Base-by-base conservation (phyloP, 2,797 vertebrate genomes). In the Neostethus bicornis region DNA sequence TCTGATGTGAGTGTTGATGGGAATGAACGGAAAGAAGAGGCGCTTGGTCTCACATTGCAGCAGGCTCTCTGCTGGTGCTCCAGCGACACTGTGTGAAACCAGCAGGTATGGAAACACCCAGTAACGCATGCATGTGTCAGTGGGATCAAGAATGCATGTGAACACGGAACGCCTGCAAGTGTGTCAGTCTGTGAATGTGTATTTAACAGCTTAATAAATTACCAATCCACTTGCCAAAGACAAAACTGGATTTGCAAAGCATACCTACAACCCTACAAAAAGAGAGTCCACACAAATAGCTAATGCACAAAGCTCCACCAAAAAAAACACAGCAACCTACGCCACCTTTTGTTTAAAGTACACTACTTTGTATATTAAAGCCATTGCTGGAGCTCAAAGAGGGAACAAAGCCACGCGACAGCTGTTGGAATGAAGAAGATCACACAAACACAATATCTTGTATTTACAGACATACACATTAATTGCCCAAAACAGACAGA, bases 401-500 rank as follows among this genome's bases (percentile, higher is more conserved):
- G 61, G 51, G 83, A 69, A 86, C 68, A 81, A 88, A 80, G 66
- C 56, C 52, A 70, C 47, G 75, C 64, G 79, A 84, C 74, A 78
- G 73, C 74, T 53, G 61, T 75, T 52, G 60, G 65, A 63, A 60
- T n/a, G 41, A 62, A 67, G 50, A 21, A 66, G 46, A 43, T 70
- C 43, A 57, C 74, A 73, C 73, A 82, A 79, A 79, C 75, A 82
- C 75, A 87, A 83, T 83, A 87, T 79, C 64, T 75, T 69, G 70
- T 70, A 72, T 84, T 65, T 75, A 64, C 70, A 77, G 73, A 68
- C 69, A 70, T 75, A 70, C 46, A 70, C 64, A 59, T 89, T 90
- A 91, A 91, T 89, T 89, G 74, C 71, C 64, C 55, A 81, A 86
- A 91, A 79, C 77, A 77, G 84, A 79, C 77, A 77, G 84, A 86